phyloP scores from a whole-genome alignment of 2,113 vertebrate genomes.

The Physeter macrocephalus region DNA sequence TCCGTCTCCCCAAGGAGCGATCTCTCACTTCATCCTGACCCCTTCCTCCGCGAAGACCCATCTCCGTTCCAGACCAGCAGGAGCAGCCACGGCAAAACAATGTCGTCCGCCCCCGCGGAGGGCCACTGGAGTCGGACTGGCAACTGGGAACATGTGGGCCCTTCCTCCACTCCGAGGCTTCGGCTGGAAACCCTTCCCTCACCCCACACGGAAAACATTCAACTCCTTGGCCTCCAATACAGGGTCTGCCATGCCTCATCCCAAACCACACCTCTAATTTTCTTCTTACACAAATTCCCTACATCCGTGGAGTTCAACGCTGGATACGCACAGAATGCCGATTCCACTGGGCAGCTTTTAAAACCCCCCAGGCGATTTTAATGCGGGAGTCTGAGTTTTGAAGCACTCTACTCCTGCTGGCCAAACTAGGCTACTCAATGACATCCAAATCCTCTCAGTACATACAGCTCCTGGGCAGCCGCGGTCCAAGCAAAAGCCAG shows the following conservation, averaged over 20 bases:
- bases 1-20: fast-evolving
- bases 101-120: fast-evolving
- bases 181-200: neutral
- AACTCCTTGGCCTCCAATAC: neutral
- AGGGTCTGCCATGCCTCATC: neutral
- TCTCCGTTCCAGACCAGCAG: neutral
- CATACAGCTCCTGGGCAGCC: neutral
- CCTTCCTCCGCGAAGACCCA: neutral
- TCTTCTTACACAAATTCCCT: neutral
- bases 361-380: neutral
- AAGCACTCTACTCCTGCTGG: neutral
- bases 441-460: neutral
- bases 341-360: neutral
- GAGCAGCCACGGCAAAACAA: neutral
- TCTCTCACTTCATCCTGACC: neutral
- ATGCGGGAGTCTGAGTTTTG: neutral
- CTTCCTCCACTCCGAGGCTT: neutral
- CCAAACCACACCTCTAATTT: neutral
- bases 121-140: neutral
- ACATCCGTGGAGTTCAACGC: fast-evolving
- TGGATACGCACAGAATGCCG: neutral
- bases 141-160: neutral
- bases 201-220: neutral
- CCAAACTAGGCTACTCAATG: neutral
- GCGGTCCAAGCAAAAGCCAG: neutral